Base-by-base conservation (phyloP, 1,140 invertebrate species). In the Drosophila truncata region DNA sequence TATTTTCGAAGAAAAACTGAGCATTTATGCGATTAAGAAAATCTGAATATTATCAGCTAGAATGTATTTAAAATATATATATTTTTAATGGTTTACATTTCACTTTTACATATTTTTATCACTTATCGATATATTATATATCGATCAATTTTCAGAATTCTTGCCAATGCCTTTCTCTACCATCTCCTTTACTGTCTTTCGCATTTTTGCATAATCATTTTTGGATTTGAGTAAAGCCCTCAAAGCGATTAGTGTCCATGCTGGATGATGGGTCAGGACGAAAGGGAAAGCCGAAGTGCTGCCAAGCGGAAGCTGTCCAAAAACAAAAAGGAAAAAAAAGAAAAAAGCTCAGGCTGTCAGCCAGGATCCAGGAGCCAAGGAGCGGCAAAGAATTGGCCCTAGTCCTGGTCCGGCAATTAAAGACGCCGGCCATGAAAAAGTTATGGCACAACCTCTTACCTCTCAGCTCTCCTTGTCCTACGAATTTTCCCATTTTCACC, bases 171-270 rank as follows among this genome's bases (percentile, higher is more conserved):
- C 18, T 2, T 35, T 10, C 8, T 10, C 18, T 23, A 6, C 6
- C 13, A 7, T n/a, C 20, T 9, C 66, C 13, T 7, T 44, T 13
- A n/a, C n/a, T n/a, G 16, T n/a, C 25, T 18, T 20, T 41, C 23
- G 2, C 49, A 64, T 42, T 76, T 75, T 42, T 58, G 60, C 73
- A 74, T 74, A 74, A 74, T 63, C 67, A 61, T 60, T 67, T 66
- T 60, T 69, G 74, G 62, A 76, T 59, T 76, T 25, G 7, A 66
- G 55, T 18, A 60, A 67, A 58, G 55, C 46, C 73, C 71, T 57
- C 71, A 65, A 64, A 44, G 60, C 52, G 71, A 75, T 76, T 77
- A 77, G 55, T 41, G 66, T 69, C 47, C 31, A 14, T 13, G 3
- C 16, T 7, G 13, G 8, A 39, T 27, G 8, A 39, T 27, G 27